Percentiles rank a stretch among this genome's conserved stretches.
Evolutionary conservation across 2,888 invertebrate genomes (phyloP).

Genomic region (Drosophila neotestacea): DNA sequence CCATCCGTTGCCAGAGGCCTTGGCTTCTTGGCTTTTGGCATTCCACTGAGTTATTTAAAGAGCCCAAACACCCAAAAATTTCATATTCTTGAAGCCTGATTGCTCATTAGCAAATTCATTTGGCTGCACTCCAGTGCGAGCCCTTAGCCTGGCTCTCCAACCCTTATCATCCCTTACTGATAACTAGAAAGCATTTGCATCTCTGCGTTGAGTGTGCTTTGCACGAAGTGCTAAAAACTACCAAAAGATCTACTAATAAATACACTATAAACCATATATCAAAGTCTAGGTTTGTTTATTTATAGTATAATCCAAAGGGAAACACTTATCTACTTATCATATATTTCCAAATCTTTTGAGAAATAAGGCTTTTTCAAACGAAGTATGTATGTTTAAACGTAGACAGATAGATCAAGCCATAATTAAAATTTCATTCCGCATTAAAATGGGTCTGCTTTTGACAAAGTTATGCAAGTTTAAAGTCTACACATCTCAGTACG

Average conservation of each 20-base stretch:
- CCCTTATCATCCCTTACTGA: constrained; percentile 24
- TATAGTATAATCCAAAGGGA: too few species aligned
- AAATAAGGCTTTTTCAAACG: too few species aligned
- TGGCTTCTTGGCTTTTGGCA: constrained; percentile 23
- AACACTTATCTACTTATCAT: too few species aligned
- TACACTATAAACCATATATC: constrained; percentile 22
- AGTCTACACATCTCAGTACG: too few species aligned
- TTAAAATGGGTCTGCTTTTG: too few species aligned
- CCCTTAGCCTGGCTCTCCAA: constrained; percentile 8
- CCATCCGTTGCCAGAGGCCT: constrained; percentile 21
- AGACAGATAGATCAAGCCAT: too few species aligned
- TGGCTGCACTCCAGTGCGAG: constrained; percentile 69
- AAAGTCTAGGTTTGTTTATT: too few species aligned
- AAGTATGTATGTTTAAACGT: too few species aligned
- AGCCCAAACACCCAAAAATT: constrained; percentile 27
- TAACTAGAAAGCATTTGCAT: constrained; percentile 43
- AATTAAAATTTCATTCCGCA: too few species aligned
- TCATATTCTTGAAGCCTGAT: constrained; percentile 70
- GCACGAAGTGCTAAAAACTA: not conserved
- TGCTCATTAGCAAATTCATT: constrained; percentile 78
- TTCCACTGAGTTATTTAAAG: constrained; percentile 40
- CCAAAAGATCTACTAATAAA: constrained; percentile 2
- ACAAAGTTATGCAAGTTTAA: too few species aligned
- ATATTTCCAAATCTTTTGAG: too few species aligned
- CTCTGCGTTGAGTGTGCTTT: constrained; percentile 29